Percentiles rank a stretch among this genome's conserved stretches.
phyloP scores from a whole-genome alignment of 2,797 vertebrate genomes.

The Manis pentadactyla region DNA sequence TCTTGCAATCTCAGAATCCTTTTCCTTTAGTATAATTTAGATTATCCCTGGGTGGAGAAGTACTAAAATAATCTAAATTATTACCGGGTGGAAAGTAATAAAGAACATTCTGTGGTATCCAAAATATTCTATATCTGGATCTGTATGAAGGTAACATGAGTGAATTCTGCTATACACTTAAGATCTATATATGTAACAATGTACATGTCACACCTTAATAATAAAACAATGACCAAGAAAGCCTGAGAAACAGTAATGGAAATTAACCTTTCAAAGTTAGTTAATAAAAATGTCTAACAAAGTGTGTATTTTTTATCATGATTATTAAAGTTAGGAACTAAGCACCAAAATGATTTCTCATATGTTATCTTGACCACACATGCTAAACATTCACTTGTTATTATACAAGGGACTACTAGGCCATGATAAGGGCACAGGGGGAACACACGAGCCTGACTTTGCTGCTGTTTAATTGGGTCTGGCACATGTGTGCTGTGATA shows the following conservation, averaged over 20 bases:
- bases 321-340: neutral
- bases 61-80: neutral
- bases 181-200: neutral
- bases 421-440: neutral
- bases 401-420: neutral
- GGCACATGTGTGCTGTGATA: conserved; percentile 47
- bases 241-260: neutral
- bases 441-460: neutral
- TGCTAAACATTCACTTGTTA: neutral
- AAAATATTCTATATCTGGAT: neutral
- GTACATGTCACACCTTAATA: neutral
- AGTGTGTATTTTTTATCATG: neutral
- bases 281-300: neutral
- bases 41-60: neutral
- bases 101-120: neutral
- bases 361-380: neutral
- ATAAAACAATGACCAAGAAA: neutral
- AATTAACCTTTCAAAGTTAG: neutral
- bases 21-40: neutral
- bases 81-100: neutral
- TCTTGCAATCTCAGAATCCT: neutral
- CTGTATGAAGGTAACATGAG: neutral
- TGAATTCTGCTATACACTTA: neutral
- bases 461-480: conserved; percentile 31
- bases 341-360: neutral